Evolutionary conservation across 2,797 vertebrate genomes (phyloP).

Genomic region (Chaunax sp.): DNA sequence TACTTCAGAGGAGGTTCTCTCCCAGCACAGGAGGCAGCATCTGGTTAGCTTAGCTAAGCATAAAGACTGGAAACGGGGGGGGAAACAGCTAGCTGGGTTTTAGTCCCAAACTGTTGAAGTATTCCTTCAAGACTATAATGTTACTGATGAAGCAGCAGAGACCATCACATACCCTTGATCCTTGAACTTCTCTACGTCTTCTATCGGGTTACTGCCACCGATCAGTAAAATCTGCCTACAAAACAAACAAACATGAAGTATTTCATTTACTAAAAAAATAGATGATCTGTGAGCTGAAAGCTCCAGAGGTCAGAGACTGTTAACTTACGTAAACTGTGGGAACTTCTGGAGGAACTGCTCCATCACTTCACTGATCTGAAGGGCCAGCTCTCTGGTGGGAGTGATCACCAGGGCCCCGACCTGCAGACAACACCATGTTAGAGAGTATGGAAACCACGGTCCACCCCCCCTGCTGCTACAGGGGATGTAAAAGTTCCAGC

Average conservation of each 20-base stretch:
- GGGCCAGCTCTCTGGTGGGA: slow-evolving; percentile 93
- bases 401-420: slow-evolving; percentile 95
- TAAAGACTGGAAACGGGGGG: neutral
- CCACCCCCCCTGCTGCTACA: no score
- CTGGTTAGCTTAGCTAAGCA: slow-evolving; percentile 1
- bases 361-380: slow-evolving; percentile 95
- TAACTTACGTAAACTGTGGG: slow-evolving; percentile 89
- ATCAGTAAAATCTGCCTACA: slow-evolving; percentile 94
- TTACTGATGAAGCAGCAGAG: no score
- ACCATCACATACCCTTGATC: slow-evolving; percentile 84
- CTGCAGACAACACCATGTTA: slow-evolving; percentile 67
- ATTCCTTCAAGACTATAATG: no score
- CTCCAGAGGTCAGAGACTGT: neutral
- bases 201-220: slow-evolving; percentile 93
- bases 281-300: no score
- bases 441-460: no score
- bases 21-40: no score
- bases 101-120: no score
- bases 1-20: no score
- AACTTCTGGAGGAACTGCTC: slow-evolving; percentile 87
- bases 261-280: neutral
- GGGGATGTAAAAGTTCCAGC: no score
- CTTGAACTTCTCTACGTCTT: slow-evolving; percentile 93
- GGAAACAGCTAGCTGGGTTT: no score
- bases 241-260: slow-evolving; percentile 17